These are phyloP conservation scores for Oncorhynchus gorbuscha DNA, from an alignment of 2,113 vertebrate species.

Conservation along the genomic window DNA sequence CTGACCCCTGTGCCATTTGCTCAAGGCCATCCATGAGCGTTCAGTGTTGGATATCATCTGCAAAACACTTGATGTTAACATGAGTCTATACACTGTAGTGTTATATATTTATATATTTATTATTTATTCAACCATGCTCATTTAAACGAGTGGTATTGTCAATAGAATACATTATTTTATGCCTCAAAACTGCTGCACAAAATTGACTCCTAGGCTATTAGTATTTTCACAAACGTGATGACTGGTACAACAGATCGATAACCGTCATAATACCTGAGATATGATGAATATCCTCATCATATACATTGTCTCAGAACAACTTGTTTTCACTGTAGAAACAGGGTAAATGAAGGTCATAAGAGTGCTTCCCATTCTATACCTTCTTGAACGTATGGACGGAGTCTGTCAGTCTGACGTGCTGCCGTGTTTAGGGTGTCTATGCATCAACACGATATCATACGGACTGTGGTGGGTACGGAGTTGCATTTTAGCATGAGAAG, in stretches of 20 bases:
- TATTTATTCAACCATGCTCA: constrained; percentile 26
- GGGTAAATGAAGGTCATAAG: background rate
- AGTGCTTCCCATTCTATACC: constrained; percentile 36
- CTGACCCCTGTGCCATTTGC: constrained; percentile 64
- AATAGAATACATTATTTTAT: background rate
- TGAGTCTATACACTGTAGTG: constrained; percentile 50
- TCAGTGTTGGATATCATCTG: constrained; percentile 53
- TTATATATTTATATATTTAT: background rate
- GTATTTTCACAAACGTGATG: background rate
- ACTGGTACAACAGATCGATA: background rate
- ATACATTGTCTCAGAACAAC: background rate
- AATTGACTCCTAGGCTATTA: background rate
- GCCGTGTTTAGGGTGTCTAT: constrained; percentile 39
- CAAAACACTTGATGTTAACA: constrained; percentile 66
- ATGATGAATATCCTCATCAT: background rate
- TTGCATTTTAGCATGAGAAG: constrained; percentile 68
- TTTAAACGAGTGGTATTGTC: background rate
- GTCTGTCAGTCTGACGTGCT: constrained; percentile 32
- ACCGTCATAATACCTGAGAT: background rate
- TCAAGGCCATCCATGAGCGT: constrained; percentile 65
- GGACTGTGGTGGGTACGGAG: constrained; percentile 15
- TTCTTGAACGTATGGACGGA: constrained; percentile 42
- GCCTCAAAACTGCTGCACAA: background rate
- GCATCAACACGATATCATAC: constrained; percentile 34
- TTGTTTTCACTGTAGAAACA: background rate